Base-by-base conservation (phyloP, 2,888 invertebrate genomes). In the Netelia inedita region DNA sequence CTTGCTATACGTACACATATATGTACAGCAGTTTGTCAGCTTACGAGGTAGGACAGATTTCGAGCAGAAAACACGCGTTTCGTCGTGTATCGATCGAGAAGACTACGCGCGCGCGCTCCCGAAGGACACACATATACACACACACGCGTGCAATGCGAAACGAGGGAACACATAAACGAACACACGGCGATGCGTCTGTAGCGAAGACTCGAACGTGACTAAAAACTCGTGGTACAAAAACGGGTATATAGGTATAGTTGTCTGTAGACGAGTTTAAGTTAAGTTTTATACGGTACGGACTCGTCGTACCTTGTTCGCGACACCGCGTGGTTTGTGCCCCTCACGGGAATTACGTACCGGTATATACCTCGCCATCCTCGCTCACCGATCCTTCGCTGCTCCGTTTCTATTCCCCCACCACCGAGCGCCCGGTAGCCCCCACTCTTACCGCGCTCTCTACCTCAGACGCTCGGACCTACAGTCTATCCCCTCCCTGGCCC, bases 281-380 rank as follows among this genome's bases (percentile, higher is more conserved):
- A 14, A 46, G 46, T 46, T 46, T 46, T 46, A 55, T 55, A 57
- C 19, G 57, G 16, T 19, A 57, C 53, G 19, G 43, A 66, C 35
- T n/a, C 8, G 53, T 19, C 43, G 78, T 79, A 72, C 79, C 83
- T 72, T 72, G 83, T 57, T 71, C 72, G 72, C 76, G 76, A 66
- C 65, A 83, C 83, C 83, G 83, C 87, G 86, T 86, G 86, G 85
- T 78, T 88, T 89, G 88, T 88, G 82, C 74, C 75, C 75, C 81
- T 85, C 87, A 79, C 66, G 83, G 79, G 63, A 79, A 82, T 82
- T 83, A 84, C 80, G 55, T 83, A 75, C 86, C 87, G 88, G 88
- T 89, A 89, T 89, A 89, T 89, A 89, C 86, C 79, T 84, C 85
- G 55, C 76, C 59, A 71, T 83, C 79, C 71, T 75, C 74, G 55